phyloP scores from a whole-genome alignment of 2,113 vertebrate genomes.

The Thermophis baileyi region DNA sequence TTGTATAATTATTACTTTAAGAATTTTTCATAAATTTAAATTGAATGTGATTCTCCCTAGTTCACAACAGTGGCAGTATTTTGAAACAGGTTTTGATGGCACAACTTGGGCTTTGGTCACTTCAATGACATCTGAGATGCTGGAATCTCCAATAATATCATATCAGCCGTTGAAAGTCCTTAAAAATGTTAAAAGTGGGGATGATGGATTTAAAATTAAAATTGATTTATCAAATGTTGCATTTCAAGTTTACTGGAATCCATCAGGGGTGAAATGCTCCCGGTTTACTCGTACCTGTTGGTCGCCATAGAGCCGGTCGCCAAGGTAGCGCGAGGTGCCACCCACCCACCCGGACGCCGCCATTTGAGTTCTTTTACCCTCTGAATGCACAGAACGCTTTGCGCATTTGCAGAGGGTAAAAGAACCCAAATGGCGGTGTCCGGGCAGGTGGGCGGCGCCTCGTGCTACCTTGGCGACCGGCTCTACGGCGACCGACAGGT shows the following conservation, averaged over 20 bases:
- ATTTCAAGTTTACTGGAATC: neutral
- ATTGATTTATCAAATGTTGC: neutral
- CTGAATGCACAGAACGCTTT: too few species aligned
- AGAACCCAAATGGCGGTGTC: too few species aligned
- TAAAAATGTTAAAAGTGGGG: neutral
- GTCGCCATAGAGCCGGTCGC: too few species aligned
- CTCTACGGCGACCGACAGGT: too few species aligned
- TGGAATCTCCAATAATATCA: neutral
- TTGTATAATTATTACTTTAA: neutral
- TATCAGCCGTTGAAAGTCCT: neutral
- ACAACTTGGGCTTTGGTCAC: neutral
- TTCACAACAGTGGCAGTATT: neutral
- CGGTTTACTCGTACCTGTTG: too few species aligned
- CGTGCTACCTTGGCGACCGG: too few species aligned
- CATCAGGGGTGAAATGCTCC: too few species aligned
- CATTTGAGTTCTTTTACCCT: too few species aligned
- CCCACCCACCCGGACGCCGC: too few species aligned
- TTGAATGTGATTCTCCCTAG: neutral
- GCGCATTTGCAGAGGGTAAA: too few species aligned
- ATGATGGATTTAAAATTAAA: neutral
- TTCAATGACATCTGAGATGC: neutral
- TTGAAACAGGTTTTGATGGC: neutral
- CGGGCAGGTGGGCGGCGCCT: too few species aligned
- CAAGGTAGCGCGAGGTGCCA: too few species aligned
- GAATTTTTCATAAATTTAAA: neutral